Evolutionary conservation across 53 echinoderm and acorn worm genomes (phyloP).

Genomic region (Stichopus horrens): DNA sequence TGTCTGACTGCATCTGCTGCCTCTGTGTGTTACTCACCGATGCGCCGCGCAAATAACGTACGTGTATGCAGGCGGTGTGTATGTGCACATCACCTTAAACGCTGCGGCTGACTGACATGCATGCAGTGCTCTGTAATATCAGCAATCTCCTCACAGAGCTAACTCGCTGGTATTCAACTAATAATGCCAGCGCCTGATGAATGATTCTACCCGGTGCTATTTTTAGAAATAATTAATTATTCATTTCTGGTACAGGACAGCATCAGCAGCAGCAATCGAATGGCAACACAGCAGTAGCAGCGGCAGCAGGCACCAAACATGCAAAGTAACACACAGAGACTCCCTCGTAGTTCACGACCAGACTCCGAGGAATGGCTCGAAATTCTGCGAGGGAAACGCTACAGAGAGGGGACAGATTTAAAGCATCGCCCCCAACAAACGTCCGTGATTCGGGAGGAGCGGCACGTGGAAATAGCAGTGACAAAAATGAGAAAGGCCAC

Average conservation of each 20-base stretch:
- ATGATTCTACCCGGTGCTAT: conserved; percentile 37
- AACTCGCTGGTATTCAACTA: conserved; percentile 39
- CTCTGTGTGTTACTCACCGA: too few species aligned
- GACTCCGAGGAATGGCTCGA: background rate
- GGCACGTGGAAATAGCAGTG: too few species aligned
- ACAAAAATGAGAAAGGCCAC: too few species aligned
- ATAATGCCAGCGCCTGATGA: conserved; percentile 37
- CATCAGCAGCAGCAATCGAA: background rate
- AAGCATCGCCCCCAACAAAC: background rate
- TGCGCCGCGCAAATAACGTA: too few species aligned
- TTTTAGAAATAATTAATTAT: conserved; percentile 49
- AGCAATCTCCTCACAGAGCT: conserved; percentile 21
- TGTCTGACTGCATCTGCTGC: too few species aligned
- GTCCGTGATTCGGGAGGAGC: too few species aligned
- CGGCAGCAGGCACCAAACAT: background rate
- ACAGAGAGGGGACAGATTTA: background rate
- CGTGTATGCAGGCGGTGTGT: background rate
- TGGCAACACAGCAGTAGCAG: background rate
- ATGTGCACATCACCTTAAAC: conserved; percentile 2
- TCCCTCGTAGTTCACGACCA: background rate
- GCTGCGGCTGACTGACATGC: background rate
- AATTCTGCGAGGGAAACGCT: background rate
- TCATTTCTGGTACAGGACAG: conserved; percentile 30
- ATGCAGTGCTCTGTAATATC: conserved; percentile 13
- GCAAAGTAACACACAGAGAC: background rate